Conservation (phyloP, 2,113 vertebrate species). For the Nyctibius bracteatus region DNA sequence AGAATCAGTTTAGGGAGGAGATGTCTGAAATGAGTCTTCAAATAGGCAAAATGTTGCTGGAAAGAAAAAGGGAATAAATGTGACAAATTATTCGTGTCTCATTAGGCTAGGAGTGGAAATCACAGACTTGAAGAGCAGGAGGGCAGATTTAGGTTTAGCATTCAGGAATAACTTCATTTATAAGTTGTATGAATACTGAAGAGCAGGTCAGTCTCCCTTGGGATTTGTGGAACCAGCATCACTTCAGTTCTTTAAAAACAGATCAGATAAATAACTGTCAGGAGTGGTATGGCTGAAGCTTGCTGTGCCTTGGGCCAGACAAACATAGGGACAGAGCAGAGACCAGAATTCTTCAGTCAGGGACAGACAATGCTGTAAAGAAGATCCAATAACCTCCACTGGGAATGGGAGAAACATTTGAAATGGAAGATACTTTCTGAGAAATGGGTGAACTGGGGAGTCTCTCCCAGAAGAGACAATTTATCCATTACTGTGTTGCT, state of each 20-base stretch:
- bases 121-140: background rate
- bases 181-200: background rate
- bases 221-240: background rate
- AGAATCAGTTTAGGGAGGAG: background rate
- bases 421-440: background rate
- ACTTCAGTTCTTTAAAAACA: background rate
- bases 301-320: background rate
- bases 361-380: background rate
- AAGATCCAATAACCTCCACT: background rate
- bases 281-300: background rate
- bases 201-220: background rate
- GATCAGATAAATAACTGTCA: background rate
- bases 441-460: background rate
- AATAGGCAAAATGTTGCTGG: slow-evolving; percentile 4
- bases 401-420: background rate
- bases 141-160: background rate
- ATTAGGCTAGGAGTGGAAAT: slow-evolving; percentile 6
- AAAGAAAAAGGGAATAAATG: background rate
- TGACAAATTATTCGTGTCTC: background rate
- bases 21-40: background rate
- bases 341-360: background rate
- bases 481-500: background rate
- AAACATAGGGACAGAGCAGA: background rate
- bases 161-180: background rate
- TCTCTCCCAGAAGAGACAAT: background rate